A percentile compares a stretch with the other conserved stretches of the same genome.
Evolutionary conservation across 1,140 invertebrate species (phyloP).

Genomic region (Leptinotarsa lineolata): DNA sequence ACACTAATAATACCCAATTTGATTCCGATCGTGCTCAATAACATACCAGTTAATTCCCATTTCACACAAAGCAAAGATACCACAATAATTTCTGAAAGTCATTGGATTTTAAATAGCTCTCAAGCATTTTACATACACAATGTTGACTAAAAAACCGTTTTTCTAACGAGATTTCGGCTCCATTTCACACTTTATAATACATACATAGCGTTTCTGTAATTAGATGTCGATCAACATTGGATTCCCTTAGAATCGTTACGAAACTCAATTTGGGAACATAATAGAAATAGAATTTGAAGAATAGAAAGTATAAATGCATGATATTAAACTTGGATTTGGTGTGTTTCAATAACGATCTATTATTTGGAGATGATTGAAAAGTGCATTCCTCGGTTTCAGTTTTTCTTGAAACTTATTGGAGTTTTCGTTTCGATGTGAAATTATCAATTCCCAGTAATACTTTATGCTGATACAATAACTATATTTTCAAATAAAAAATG

Average conservation of each 20-base stretch:
- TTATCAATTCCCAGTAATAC: too few relatives aligned
- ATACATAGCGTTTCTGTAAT: constrained; percentile 21
- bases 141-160: constrained; percentile 1
- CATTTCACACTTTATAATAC: constrained; percentile 25
- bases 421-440: too few relatives aligned
- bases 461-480: too few relatives aligned
- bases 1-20: constrained; percentile 3
- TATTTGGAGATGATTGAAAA: constrained; percentile 18
- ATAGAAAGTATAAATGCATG: constrained; percentile 2
- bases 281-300: constrained; percentile 22
- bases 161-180: constrained; percentile 20
- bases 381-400: constrained; percentile 10
- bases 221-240: constrained; percentile 15
- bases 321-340: constrained; percentile 11
- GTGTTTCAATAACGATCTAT: constrained; percentile 16
- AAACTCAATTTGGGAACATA: constrained; percentile 20
- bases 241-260: constrained; percentile 14
- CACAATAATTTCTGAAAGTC: background rate
- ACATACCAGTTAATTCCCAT: constrained; percentile 3
- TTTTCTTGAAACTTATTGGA: background rate
- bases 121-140: constrained; percentile 1
- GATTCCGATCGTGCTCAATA: background rate
- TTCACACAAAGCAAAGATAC: constrained; percentile 3
- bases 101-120: constrained; percentile 1
- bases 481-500: too few relatives aligned